A percentile compares a stretch with the other conserved stretches of the same genome.
phyloP scores from a whole-genome alignment of 2,113 vertebrate genomes.

The Maccullochella peelii region DNA sequence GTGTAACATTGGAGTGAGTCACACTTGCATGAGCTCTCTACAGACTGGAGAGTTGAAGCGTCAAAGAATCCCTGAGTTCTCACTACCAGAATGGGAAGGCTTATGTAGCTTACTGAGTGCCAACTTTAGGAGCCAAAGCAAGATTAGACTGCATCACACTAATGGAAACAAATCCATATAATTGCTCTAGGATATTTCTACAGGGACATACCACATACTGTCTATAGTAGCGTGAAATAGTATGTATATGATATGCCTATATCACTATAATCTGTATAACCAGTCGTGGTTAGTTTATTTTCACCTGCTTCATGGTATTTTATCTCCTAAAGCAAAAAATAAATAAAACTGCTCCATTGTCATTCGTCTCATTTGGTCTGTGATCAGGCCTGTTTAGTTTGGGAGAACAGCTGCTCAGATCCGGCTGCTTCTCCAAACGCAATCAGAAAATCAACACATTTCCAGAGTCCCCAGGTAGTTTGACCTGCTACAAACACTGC shows the following conservation, averaged over 20 bases:
- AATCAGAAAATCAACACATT: conserved; percentile 56
- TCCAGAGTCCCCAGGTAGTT: conserved; percentile 26
- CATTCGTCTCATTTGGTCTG: conserved; percentile 22
- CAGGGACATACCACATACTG: background rate
- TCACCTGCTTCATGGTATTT: background rate
- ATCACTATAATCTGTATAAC: background rate
- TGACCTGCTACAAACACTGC: conserved; percentile 38
- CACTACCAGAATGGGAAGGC: conserved; percentile 20
- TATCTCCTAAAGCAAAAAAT: background rate
- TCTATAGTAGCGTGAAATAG: background rate
- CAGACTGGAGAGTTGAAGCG: background rate
- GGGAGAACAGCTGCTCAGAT: conserved; percentile 40
- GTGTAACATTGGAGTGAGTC: conserved; percentile 1
- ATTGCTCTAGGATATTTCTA: conserved; percentile 15
- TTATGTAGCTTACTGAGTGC: conserved; percentile 28
- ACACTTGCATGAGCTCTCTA: background rate
- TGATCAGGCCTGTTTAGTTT: conserved; percentile 27
- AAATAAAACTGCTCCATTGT: conserved; percentile 25
- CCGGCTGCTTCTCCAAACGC: conserved; percentile 11
- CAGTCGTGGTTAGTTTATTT: background rate
- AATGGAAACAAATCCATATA: conserved; percentile 37
- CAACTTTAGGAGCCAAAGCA: conserved; percentile 21
- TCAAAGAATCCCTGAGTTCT: conserved; percentile 13
- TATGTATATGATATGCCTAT: background rate
- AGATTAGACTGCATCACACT: conserved; percentile 33